Conservation (phyloP, 2,888 invertebrate genomes). For the Hypsopygia costalis region DNA sequence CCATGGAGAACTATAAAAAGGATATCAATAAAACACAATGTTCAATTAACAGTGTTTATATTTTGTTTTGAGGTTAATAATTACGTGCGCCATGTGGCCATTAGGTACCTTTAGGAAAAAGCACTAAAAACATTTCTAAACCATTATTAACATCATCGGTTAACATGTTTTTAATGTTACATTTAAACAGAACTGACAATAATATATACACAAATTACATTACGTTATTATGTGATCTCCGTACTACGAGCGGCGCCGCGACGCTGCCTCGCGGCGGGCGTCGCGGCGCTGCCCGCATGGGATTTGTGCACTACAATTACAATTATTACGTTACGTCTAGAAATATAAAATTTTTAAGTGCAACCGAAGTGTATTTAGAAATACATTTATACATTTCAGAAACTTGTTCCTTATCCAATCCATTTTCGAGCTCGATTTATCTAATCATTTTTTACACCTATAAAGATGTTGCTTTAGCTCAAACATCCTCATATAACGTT, state of each 20-base stretch:
- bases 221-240: constrained; percentile 22
- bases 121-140: constrained; percentile 69
- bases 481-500: too few species aligned
- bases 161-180: constrained; percentile 55
- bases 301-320: constrained; percentile 67
- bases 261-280: constrained; percentile 2
- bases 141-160: constrained; percentile 61
- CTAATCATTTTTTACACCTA: too few species aligned
- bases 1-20: too few species aligned
- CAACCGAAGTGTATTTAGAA: constrained; percentile 42
- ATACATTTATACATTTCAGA: constrained; percentile 22
- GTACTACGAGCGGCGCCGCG: constrained; percentile 9
- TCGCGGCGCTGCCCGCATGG: constrained; percentile 20
- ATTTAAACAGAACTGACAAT: constrained; percentile 49
- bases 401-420: constrained; percentile 10
- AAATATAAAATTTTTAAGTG: constrained; percentile 53
- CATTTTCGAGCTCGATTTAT: not conserved
- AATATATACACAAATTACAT: constrained; percentile 44
- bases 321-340: constrained; percentile 48
- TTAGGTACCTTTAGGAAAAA: constrained; percentile 67
- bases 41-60: constrained; percentile 78
- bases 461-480: too few species aligned
- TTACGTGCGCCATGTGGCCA: constrained; percentile 69
- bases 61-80: constrained; percentile 74
- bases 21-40: constrained; percentile 31